Evolutionary conservation across 2,113 vertebrate genomes (phyloP), one percentile per base, ranked within the genome.

Genomic region (Nesoenas mayeri): DNA sequence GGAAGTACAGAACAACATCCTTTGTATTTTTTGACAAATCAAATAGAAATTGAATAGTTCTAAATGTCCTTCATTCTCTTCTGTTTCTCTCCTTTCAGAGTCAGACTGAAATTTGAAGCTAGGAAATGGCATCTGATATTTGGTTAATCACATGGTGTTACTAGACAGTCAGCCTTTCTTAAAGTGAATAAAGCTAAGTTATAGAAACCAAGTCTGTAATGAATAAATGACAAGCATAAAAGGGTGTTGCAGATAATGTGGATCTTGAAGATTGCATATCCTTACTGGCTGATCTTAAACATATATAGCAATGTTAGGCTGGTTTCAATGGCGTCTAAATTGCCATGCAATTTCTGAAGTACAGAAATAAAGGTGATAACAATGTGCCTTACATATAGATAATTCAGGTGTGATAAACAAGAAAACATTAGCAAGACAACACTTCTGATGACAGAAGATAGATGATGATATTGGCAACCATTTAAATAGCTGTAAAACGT

Each of bases 401-500:
- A 57, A 50, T 72, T 89, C 24, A 85, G 54, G 10, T 51, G 40
- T n/a, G 65, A 89, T 69, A 85, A 92, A 71, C 34, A 77, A 84
- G 51, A 85, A 80, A 93, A 89, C n/a, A 48, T 82, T 87, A 88
- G 34, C 42, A 50, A 72, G 42, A 48, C 36, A 60, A 61, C 69
- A 31, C 12, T 95, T 91, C 19, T 29, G 64, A 85, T 57, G 66
- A 50, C 80, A 62, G 31, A 88, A 81, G 71, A 90, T 64, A 58
- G 42, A 83, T 92, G 77, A 67, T 86, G 60, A 92, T 95, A 92
- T 89, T 84, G 92, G 50, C 75, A 96, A 73, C 53, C 88, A 91
- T 95, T 95, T 95, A 95, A 94, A 93, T 75, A 88, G 93, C 21
- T 93, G 77, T 93, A 96, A 95, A 95, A 89, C 72, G 79, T 88